Percentiles rank a stretch among this genome's conserved stretches.
Conservation (phyloP, 2,888 invertebrate genomes). For the Cantharis lateralis region DNA sequence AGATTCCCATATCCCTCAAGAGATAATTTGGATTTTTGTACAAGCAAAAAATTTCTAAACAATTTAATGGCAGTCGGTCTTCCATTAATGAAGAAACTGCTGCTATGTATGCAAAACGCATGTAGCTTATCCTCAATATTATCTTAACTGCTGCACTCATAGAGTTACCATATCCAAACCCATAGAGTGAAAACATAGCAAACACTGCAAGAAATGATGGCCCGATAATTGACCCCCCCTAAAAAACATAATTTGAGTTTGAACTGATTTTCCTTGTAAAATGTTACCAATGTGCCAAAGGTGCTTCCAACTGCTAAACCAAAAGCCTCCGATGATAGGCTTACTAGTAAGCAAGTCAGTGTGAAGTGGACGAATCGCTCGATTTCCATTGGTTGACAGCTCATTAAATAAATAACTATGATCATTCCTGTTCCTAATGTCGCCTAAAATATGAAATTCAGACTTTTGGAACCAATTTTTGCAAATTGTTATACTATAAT, state of each 20-base stretch:
- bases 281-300: constrained; percentile 42
- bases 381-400: constrained; percentile 71
- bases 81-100: neutral
- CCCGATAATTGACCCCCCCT: constrained; percentile 66
- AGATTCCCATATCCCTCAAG: neutral
- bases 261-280: neutral
- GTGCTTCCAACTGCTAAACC: constrained; percentile 72
- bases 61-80: neutral
- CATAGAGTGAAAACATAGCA: constrained; percentile 63
- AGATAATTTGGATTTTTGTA: neutral
- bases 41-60: neutral
- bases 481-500: constrained; percentile 30
- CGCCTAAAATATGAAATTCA: no score
- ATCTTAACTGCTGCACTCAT: neutral
- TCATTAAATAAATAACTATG: constrained; percentile 63
- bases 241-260: constrained; percentile 38
- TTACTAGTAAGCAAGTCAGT: constrained; percentile 63
- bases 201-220: constrained; percentile 63
- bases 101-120: neutral
- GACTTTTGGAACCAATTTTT: neutral
- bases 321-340: constrained; percentile 73
- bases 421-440: no score
- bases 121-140: neutral
- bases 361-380: constrained; percentile 65
- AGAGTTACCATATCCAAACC: constrained; percentile 61